Conservation (phyloP, 2,113 vertebrate genomes). For the Malurus alboscapulatus region DNA sequence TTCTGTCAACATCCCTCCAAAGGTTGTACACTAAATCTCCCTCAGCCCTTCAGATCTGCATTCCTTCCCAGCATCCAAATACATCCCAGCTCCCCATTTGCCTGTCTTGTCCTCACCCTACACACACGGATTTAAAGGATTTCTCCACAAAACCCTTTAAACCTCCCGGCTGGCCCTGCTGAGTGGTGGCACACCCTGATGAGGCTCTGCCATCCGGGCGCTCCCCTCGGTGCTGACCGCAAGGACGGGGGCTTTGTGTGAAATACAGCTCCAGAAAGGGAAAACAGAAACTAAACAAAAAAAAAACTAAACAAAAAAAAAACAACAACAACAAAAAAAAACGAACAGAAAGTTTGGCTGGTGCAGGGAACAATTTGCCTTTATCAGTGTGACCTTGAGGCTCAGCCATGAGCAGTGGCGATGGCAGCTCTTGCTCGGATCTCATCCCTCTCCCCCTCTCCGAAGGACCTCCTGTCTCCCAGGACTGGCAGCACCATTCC, state of each 20-base stretch:
- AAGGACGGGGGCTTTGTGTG: neutral
- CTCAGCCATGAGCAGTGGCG: neutral
- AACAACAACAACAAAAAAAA: too few species aligned
- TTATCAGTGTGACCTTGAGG: conserved; percentile 8
- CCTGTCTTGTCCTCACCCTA: neutral
- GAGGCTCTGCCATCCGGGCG: neutral
- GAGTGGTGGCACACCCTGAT: neutral
- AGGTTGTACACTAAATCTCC: neutral
- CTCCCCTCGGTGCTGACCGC: neutral
- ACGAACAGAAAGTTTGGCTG: neutral
- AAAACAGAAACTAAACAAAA: neutral
- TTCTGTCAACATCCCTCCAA: neutral
- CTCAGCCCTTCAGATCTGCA: neutral
- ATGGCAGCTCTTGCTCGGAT: neutral
- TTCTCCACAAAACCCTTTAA: conserved; percentile 18
- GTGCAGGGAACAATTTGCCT: neutral
- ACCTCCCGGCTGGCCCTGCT: neutral
- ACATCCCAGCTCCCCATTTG: conserved; percentile 1
- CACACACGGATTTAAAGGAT: conserved; percentile 15
- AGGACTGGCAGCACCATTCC: neutral
- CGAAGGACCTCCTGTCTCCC: neutral
- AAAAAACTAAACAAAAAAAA: too few species aligned
- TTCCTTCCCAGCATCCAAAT: neutral
- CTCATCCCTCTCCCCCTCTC: neutral
- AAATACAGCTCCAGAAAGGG: neutral